Evolutionary conservation across 2,797 vertebrate species (phyloP), one percentile per base, ranked within the genome.

Genomic region (Lepilemur ruficaudatus): DNA sequence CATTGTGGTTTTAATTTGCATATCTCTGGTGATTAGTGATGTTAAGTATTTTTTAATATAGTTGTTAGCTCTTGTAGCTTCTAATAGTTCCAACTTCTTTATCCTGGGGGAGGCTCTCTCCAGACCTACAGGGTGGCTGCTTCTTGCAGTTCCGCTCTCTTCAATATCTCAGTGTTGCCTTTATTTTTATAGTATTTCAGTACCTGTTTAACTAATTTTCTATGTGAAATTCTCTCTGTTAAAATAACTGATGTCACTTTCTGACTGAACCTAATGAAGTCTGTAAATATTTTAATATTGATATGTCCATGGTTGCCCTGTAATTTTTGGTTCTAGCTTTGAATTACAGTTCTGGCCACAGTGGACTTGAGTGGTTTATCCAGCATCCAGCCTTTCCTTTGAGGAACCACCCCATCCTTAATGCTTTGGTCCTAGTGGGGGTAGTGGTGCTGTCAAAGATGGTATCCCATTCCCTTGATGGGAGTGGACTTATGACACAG

Each of bases 51-150:
- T 91, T 30, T 63, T 59, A 10, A 13, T 67, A 32, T 59, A 59
- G 5, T 48, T 59, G 3, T 28, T 65, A 14, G 30, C 28, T 22
- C n/a, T 91, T 89, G 15, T 61, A 69, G 5, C 4, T 55, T 83
- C 41, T 12, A 61, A 69, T 5, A 63, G 46, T 57, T 28, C 4
- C 12, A 85, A 35, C 5, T 41, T 78, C 22, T 70, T 63, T 67
- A 46, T 73, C 38, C 2, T 14, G 0, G 7, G 5, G 2, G 4
- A 25, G 7, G 7, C 2, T 12, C 70, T 3, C 32, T 8, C n/a
- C 30, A 52, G 28, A 38, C 23, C 32, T 3, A 52, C 22, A 9
- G 3, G 7, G n/a, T 38, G n/a, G 48, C 13, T 17, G 30, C 14
- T 61, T 57, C 25, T 85, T 78, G 4, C 1, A 82, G 6, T n/a